These are phyloP conservation scores for Noctua comes DNA, from an alignment of 2,888 invertebrate species.

Conservation along the genomic window DNA sequence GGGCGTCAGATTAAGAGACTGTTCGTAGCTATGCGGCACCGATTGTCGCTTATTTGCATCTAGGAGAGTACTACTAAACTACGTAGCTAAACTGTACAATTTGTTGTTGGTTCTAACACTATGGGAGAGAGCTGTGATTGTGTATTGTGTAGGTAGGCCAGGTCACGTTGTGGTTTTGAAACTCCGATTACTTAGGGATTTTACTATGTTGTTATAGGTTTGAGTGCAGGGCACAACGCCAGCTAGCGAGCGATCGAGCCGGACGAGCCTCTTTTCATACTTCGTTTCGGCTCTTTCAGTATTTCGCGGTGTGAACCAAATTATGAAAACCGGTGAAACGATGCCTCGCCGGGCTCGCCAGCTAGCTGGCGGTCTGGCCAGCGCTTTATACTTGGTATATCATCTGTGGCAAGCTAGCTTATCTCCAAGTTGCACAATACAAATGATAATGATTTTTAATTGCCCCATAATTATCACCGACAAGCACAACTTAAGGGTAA, in stretches of 20 bases:
- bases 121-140: slow-evolving; percentile 4
- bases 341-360: too few relatives aligned
- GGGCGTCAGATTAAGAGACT: neutral
- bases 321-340: too few relatives aligned
- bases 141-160: neutral
- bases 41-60: neutral
- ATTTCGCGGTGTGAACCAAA: too few relatives aligned
- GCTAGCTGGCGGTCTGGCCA: too few relatives aligned
- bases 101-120: neutral
- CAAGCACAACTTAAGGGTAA: too few relatives aligned
- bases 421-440: neutral
- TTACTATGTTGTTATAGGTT: neutral
- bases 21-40: neutral
- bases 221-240: too few relatives aligned
- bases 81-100: neutral
- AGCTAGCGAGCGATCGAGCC: too few relatives aligned
- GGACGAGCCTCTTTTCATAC: too few relatives aligned
- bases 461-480: neutral
- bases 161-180: slow-evolving; percentile 23
- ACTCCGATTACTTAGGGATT: neutral
- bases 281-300: too few relatives aligned
- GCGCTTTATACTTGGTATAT: neutral
- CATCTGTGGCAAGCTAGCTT: neutral
- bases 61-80: neutral
- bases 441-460: neutral